A percentile compares a stretch with the other conserved stretches of the same genome.
These are phyloP conservation scores for Onychostruthus taczanowskii DNA, from an alignment of 2,113 vertebrate genomes.

Conservation along the genomic window DNA sequence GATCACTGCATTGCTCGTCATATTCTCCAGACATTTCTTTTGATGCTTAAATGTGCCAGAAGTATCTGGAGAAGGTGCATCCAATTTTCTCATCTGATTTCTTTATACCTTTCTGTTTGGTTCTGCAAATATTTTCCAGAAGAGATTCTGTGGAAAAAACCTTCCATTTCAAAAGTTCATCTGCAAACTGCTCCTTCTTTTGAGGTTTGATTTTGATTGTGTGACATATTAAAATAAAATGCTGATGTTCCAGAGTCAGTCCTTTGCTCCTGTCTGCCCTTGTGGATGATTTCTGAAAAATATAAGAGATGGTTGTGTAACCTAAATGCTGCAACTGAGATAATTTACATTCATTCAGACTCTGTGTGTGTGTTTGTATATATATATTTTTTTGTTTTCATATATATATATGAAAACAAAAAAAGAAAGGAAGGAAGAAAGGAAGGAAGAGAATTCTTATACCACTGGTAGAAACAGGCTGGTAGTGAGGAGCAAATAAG, in stretches of 20 bases:
- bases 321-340: not conserved
- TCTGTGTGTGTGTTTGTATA: accelerated
- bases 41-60: not conserved
- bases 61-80: not conserved
- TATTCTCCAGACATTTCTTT: not conserved
- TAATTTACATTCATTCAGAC: not conserved
- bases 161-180: not conserved
- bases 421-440: too few species aligned
- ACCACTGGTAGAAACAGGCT: not conserved
- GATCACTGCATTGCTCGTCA: not conserved
- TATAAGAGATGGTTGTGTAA: not conserved
- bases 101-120: not conserved
- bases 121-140: not conserved
- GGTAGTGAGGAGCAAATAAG: not conserved
- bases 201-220: not conserved
- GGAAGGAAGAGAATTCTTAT: not conserved
- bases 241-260: not conserved
- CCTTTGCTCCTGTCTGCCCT: not conserved
- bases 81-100: not conserved
- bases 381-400: not conserved
- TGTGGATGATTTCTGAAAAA: not conserved
- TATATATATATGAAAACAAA: not conserved
- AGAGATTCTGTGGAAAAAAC: not conserved
- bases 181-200: not conserved
- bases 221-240: not conserved